A percentile compares a stretch with the other conserved stretches of the same genome.
phyloP scores from a whole-genome alignment of 2,888 invertebrate genomes.

The Muscina levida region DNA sequence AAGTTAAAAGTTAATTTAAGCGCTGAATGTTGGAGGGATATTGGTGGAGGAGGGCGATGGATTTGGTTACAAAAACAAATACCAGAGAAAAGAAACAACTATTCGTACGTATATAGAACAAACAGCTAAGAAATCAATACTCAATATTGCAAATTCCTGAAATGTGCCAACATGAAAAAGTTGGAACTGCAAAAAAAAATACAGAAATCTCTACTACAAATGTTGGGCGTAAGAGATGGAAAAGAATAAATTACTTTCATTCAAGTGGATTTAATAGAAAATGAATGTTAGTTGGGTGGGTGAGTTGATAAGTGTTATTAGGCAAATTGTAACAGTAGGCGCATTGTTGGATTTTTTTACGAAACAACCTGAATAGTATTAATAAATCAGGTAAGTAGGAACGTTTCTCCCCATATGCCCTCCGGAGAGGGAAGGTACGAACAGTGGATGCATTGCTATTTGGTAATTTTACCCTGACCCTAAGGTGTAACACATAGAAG shows the following conservation, averaged over 20 bases:
- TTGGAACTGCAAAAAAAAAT: neutral
- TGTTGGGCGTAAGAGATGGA: neutral
- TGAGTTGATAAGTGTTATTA: no score
- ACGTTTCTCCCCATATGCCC: no score
- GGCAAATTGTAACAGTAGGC: no score
- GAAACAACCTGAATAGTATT: no score
- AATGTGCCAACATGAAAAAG: neutral
- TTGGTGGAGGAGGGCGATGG: neutral
- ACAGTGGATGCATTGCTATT: no score
- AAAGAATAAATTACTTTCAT: constrained; percentile 29
- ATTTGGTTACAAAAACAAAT: constrained; percentile 9
- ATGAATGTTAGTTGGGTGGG: constrained; percentile 1
- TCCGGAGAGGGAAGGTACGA: no score
- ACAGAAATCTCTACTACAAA: neutral
- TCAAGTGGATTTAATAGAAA: constrained; percentile 16
- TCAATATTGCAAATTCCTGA: constrained; percentile 54
- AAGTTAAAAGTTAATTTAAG: constrained; percentile 64
- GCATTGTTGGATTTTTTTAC: no score
- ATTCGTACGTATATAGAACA: constrained; percentile 48
- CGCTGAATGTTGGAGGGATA: constrained; percentile 6
- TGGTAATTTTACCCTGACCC: no score
- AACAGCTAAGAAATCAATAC: constrained; percentile 53
- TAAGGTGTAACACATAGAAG: no score
- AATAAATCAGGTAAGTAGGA: no score
- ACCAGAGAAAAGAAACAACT: constrained; percentile 32